Percentiles rank a stretch among this genome's conserved stretches.
phyloP scores from a whole-genome alignment of 64 coral and sea anemone species.

The Anthopleura sola region DNA sequence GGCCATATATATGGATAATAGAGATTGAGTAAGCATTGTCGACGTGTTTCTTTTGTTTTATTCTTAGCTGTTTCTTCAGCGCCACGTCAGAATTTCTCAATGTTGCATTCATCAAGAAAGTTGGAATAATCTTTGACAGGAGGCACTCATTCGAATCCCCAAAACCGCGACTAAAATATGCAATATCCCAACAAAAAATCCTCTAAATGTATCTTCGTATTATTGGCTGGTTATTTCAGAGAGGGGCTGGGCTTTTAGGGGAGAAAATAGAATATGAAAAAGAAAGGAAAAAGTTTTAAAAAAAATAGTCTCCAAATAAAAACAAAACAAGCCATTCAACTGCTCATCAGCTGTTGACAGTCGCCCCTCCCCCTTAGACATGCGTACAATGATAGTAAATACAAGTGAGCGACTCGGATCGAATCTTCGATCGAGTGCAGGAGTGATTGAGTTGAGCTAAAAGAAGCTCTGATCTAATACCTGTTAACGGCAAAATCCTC shows the following conservation, averaged over 20 bases:
- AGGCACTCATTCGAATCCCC: not conserved
- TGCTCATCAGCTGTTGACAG: conserved; percentile 64
- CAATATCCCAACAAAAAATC: not conserved
- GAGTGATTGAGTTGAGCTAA: conserved; percentile 35
- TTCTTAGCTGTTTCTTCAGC: not conserved
- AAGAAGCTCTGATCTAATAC: conserved; percentile 53
- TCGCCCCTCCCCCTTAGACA: conserved; percentile 63
- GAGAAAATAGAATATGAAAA: not conserved
- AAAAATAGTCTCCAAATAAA: not conserved
- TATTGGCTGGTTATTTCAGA: not conserved
- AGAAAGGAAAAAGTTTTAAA: not conserved
- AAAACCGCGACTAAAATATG: not conserved
- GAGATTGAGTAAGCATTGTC: not conserved
- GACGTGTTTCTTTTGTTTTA: not conserved
- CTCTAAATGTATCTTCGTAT: not conserved
- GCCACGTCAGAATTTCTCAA: conserved; percentile 23
- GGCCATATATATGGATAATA: too few relatives aligned
- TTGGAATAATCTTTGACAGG: not conserved
- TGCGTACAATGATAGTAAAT: conserved; percentile 61
- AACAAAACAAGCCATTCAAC: conserved; percentile 32
- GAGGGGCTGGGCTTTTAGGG: not conserved
- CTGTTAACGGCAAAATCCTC: conserved; percentile 16
- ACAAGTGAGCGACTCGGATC: conserved; percentile 8
- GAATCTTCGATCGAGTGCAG: not conserved
- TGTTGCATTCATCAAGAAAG: not conserved